Evolutionary conservation across 1,140 invertebrate genomes (phyloP).

Genomic region (Lasaia peninsularis): DNA sequence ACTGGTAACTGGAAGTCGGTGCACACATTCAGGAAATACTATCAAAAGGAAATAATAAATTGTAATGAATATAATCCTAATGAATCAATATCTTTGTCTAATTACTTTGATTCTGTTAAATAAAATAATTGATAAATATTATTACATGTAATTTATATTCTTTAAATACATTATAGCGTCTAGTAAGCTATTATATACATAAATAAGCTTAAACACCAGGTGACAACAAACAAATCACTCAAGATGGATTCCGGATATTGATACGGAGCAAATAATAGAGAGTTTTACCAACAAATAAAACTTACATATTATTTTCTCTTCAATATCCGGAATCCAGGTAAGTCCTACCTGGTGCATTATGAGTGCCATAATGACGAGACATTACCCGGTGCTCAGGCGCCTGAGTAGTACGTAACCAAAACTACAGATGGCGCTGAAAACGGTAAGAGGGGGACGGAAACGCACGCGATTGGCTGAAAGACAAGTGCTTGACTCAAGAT

Average conservation of each 20-base stretch:
- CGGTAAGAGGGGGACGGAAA: no score
- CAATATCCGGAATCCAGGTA: no score
- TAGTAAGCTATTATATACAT: neutral
- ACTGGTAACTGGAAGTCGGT: constrained; percentile 18
- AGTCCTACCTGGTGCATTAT: no score
- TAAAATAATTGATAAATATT: neutral
- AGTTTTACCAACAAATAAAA: no score
- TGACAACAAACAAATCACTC: constrained; percentile 20
- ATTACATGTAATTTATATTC: neutral
- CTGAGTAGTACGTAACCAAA: no score
- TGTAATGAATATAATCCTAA: neutral
- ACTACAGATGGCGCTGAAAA: no score
- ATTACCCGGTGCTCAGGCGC: no score
- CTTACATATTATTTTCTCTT: no score
- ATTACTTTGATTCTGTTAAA: constrained; percentile 12
- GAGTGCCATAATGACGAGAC: no score
- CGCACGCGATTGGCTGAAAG: no score
- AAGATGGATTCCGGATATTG: constrained; percentile 21
- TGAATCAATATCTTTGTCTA: constrained; percentile 13
- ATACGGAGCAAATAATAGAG: no score
- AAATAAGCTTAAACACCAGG: neutral
- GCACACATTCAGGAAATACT: constrained; percentile 20
- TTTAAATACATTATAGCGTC: constrained; percentile 1
- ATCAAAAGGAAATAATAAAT: constrained; percentile 14
- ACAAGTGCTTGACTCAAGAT: no score